These are phyloP conservation scores for Astreopora myriophthalma DNA, from an alignment of 64 coral and sea anemone species.

Conservation along the genomic window DNA sequence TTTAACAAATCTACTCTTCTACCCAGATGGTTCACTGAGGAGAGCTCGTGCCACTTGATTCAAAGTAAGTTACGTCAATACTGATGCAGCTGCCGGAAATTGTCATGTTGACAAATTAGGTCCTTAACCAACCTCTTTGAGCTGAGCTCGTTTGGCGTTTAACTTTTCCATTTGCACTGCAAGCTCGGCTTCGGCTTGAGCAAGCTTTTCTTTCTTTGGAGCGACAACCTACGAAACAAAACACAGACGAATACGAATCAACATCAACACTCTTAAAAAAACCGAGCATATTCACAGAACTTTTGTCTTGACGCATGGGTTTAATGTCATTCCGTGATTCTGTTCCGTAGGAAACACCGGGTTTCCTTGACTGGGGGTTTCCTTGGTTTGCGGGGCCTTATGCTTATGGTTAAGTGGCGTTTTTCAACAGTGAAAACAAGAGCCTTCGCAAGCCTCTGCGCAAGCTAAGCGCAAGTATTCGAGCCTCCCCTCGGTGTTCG, in stretches of 20 bases:
- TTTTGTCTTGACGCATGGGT: not conserved
- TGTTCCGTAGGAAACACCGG: no score
- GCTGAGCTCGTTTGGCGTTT: constrained; percentile 89
- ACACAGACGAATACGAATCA: not conserved
- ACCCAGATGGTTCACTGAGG: no score
- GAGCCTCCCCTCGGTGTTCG: no score
- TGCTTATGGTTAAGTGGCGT: no score
- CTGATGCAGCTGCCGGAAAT: not conserved
- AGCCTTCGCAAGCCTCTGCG: no score
- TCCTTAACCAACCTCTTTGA: constrained; percentile 82
- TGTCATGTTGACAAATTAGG: not conserved
- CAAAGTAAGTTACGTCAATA: not conserved
- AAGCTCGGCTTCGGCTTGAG: constrained; percentile 90
- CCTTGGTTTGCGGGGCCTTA: no score
- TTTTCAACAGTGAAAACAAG: no score
- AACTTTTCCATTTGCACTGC: constrained; percentile 98
- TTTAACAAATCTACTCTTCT: no score
- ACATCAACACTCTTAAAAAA: not conserved
- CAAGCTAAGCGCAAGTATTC: no score
- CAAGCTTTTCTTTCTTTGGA: constrained; percentile 97
- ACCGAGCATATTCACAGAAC: not conserved
- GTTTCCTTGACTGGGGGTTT: no score
- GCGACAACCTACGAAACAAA: constrained; percentile 82
- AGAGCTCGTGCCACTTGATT: no score
- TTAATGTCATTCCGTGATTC: no score